These are phyloP conservation scores for Athalia circularis DNA, from an alignment of 2,888 invertebrate genomes.

Conservation along the genomic window DNA sequence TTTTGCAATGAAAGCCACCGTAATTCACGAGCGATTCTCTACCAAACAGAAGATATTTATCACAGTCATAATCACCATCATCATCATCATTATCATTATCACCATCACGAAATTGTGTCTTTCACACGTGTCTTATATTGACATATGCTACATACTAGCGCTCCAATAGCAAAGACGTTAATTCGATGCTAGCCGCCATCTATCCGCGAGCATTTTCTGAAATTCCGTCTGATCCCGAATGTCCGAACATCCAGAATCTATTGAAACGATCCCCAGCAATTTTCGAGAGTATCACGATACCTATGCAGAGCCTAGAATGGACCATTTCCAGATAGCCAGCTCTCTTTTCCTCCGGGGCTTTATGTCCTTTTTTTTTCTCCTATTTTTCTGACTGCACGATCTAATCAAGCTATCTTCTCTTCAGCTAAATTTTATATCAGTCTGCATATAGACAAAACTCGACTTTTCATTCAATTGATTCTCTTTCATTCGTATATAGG, in stretches of 20 bases:
- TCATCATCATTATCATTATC: too few species aligned
- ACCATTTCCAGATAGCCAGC: not conserved
- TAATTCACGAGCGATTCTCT: too few species aligned
- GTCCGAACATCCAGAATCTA: constrained; percentile 19
- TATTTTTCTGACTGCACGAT: not conserved
- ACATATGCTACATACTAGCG: too few species aligned
- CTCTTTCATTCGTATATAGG: too few species aligned
- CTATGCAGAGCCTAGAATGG: not conserved
- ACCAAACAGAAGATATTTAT: too few species aligned
- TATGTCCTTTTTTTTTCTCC: not conserved
- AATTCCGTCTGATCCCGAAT: not conserved
- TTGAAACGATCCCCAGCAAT: constrained; percentile 5
- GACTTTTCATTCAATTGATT: too few species aligned
- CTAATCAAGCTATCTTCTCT: not conserved
- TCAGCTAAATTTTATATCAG: not conserved
- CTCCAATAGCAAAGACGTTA: too few species aligned
- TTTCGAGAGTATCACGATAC: not conserved
- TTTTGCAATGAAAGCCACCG: too few species aligned
- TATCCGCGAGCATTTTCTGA: not conserved
- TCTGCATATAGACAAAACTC: not conserved
- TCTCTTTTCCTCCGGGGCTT: not conserved
- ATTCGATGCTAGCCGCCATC: not conserved
- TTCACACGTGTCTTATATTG: too few species aligned
- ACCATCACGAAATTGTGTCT: too few species aligned
- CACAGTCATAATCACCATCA: too few species aligned